Evolutionary conservation across 92 coral and sea anemone genomes (phyloP), one percentile per base, ranked within the genome.

Genomic region (Heliopora coerulea): DNA sequence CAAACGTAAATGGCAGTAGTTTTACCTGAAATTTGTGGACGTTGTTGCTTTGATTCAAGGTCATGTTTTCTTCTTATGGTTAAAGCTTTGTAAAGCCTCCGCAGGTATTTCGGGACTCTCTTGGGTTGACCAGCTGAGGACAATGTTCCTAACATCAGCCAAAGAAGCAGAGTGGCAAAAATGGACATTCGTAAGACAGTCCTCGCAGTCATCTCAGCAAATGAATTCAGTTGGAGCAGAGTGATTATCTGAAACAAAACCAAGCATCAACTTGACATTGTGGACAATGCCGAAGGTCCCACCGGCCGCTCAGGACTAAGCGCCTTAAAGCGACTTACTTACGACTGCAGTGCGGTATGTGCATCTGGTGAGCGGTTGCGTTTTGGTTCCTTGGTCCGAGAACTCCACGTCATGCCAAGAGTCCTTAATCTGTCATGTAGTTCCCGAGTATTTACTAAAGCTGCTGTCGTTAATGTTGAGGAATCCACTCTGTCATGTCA

Each of bases 21-120:
- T 56, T 49, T 67, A 67, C 74, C 74, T 30, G 74, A 25, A 10
- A 59, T 18, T 9, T 34, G 40, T 1, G 21, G 49, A 62, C 8
- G 4, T 1, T 44, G 28, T 28, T 29, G 18, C 20, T 6, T 44
- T 17, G 24, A n/a, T n/a, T n/a, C n/a, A n/a, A n/a, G 14, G 9
- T 34, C 14, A 23, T 46, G 10, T 17, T 67, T 49, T 48, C 74
- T 42, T 29, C 34, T 13, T 18, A 67, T 29, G 25, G 41, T 14
- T 23, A 67, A 13, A 20, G 15, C 21, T 46, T 30, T 54, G 59
- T 67, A 67, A 14, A 67, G 32, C 0, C 33, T 67, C 20, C 33
- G 20, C 54, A 67, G 74, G 48, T 67, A 20, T 44, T 46, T 44
- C 48, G 74, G 40, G 20, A 67, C 40, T 44, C 20, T 11, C 6